Evolutionary conservation across 2,113 vertebrate species (phyloP), one percentile per base, ranked within the genome.

Genomic region (Tringa solitaria): DNA sequence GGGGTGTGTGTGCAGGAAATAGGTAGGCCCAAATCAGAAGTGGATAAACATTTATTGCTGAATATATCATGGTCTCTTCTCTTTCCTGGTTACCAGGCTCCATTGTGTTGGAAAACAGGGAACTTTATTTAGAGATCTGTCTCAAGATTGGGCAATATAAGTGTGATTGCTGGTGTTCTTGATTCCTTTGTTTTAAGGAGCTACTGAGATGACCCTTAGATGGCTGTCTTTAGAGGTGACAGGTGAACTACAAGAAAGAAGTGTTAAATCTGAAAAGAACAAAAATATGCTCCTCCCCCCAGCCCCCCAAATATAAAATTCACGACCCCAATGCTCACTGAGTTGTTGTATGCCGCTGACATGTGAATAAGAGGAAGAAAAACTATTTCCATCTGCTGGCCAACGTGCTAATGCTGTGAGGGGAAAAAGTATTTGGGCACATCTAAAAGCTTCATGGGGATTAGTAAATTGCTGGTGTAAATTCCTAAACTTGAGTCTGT

Each of bases 241-340:
- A 70, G 4, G 7, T 15, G 5, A 68, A 68, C 41, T 33, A 14
- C 7, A 59, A 68, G 28, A 81, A 93, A 95, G 56, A 10, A 2
- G 0, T 79, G 12, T 59, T 45, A 76, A 79, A 72, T 57, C 35
- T 85, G 61, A 28, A 83, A 83, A 46, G 3, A 74, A 56, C 5
- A 82, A 90, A 79, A 68, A 48, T 17, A 89, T 32, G 10, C 7
- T 1, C 4, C 23, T 10, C 2, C 4, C 0, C 3, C 11, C 4
- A 17, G 30, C 11, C 54, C 54, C 30, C 30, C 7, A 12, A 33
- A 27, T 43, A 4, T 19, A 18, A 72, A 87, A 67, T 10, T 70
- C n/a, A 61, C 9, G 5, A 32, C 27, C 14, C 33, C 14, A 33
- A 20, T 57, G 32, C 12, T 12, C 54, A 24, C 15, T 68, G 30